Conservation (phyloP, 2,113 vertebrate species). For the Podarcis muralis region DNA sequence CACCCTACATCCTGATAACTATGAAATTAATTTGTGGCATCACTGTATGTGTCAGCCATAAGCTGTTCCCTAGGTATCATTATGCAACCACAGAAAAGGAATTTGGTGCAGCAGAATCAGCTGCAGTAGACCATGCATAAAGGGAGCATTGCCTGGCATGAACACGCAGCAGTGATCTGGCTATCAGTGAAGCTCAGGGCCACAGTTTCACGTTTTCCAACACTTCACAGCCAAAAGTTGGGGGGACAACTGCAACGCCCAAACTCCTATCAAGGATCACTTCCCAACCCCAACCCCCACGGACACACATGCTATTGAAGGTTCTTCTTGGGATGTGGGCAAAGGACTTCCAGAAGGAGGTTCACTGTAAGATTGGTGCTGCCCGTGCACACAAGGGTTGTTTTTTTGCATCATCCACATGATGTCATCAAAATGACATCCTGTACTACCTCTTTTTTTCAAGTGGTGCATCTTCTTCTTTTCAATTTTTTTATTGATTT, state of each 20-base stretch:
- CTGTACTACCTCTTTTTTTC: too few species aligned
- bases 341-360: background rate
- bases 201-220: background rate
- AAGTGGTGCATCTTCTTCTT: too few species aligned
- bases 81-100: constrained; percentile 72
- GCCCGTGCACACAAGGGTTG: background rate
- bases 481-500: too few species aligned
- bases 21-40: constrained; percentile 80
- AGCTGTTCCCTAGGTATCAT: constrained; percentile 81
- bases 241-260: background rate
- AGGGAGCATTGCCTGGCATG: constrained; percentile 63
- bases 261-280: background rate
- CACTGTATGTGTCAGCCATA: constrained; percentile 72
- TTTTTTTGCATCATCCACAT: too few species aligned
- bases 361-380: background rate
- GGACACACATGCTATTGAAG: background rate
- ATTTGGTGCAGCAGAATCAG: constrained; percentile 71
- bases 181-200: constrained; percentile 36
- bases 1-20: constrained; percentile 76
- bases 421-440: too few species aligned
- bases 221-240: background rate
- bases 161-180: constrained; percentile 47
- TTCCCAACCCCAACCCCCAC: background rate
- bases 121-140: constrained; percentile 67
- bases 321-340: background rate